These are phyloP conservation scores for Oncopodura yosiiana DNA, from an alignment of 1,140 invertebrate species.

Conservation along the genomic window DNA sequence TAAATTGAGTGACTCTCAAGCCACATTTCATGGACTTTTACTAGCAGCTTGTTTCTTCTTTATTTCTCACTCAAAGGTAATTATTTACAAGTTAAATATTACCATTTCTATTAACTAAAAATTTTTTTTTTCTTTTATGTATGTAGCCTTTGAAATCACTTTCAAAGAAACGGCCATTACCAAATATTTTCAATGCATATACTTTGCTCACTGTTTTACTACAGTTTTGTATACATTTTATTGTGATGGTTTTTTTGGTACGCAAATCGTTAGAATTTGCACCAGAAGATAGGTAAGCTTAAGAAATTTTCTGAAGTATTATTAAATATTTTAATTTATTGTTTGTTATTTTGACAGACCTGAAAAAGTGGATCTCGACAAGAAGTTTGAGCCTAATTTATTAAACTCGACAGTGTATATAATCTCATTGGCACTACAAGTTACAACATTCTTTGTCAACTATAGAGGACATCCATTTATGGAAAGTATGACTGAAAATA, in stretches of 20 bases:
- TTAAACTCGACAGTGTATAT: conserved; percentile 98
- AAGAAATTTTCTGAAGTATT: neutral
- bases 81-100: neutral
- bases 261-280: conserved; percentile 51
- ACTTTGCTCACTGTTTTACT: conserved; percentile 88
- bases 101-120: neutral
- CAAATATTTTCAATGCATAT: conserved; percentile 98
- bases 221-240: conserved; percentile 94
- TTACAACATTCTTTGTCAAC: conserved; percentile 97
- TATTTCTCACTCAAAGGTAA: conserved; percentile 93
- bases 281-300: conserved; percentile 28
- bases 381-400: conserved; percentile 82
- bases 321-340: neutral
- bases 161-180: conserved; percentile 86
- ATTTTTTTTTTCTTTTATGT: conserved; percentile 35
- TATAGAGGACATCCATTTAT: conserved; percentile 98
- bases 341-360: conserved; percentile 22
- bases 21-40: conserved; percentile 87
- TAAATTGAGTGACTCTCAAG: conserved; percentile 95
- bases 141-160: conserved; percentile 81
- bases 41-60: conserved; percentile 94
- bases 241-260: conserved; percentile 80
- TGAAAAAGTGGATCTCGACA: conserved; percentile 60
- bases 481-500: conserved; percentile 89
- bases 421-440: conserved; percentile 91